Base-by-base conservation (phyloP, 2,888 invertebrate genomes). In the Prenolepis imparis region DNA sequence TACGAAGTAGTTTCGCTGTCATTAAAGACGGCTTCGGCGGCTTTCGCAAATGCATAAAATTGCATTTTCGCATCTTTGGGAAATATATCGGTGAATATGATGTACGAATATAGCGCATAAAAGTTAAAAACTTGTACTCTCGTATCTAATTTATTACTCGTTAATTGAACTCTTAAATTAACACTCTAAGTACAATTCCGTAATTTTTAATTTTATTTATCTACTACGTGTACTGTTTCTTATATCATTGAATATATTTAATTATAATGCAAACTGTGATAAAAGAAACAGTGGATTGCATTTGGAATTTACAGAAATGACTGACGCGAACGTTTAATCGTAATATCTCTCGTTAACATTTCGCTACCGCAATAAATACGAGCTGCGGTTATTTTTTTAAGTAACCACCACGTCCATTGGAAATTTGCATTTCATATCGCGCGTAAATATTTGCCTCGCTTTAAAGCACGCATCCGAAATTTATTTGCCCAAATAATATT, bases 351-450 rank as follows among this genome's bases (percentile, higher is more conserved):
- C 3, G 9, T 11, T 39, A 55, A 39, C 48, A 18, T 70, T 36
- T 28, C 4, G 59, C 28, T 77, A 28, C 36, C 24, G 63, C 63
- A 59, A 84, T 81, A 86, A 83, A 84, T 72, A 73, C n/a, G 21
- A 72, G 66, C 11, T n/a, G 32, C 63, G 15, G 32, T n/a, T 77
- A 78, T 86, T 82, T 81, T 80, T 68, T 55, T 28, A 61, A 81
- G 52, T 52, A 72, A 73, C 63, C 66, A 28, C 36, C 36, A 28
- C n/a, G 70, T 78, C 52, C 70, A 64, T 77, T 68, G 72, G 44
- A 87, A 85, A 87, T 87, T 87, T 87, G 83, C 85, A 87, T 87
- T 87, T 87, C 85, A 83, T 87, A 73, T 64, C 68, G 59, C 61
- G 39, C 61, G 73, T 83, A 87, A 87, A 87, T 87, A 87, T 87